Evolutionary conservation across 2,797 vertebrate species (phyloP).

Genomic region (Phataginus tetradactyla): DNA sequence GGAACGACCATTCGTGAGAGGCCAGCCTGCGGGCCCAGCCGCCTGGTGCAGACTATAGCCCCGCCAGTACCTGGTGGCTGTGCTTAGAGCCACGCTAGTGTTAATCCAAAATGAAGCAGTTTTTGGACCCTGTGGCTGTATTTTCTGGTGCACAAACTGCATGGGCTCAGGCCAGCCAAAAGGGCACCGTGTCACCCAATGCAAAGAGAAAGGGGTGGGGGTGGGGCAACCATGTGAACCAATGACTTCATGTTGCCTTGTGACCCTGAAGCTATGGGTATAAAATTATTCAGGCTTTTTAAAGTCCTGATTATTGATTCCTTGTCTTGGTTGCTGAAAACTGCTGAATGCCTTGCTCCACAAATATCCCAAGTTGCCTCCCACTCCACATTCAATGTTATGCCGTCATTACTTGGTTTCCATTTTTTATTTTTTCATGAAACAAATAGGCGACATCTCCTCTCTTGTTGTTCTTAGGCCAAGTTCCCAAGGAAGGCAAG

Average conservation of each 20-base stretch:
- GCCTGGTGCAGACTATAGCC: neutral
- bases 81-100: neutral
- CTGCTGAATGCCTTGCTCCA: neutral
- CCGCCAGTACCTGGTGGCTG: neutral
- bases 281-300: neutral
- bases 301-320: neutral
- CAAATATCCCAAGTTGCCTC: neutral
- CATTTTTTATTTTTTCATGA: neutral
- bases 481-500: conserved; percentile 35
- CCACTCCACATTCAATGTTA: neutral
- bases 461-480: neutral
- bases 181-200: neutral
- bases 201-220: neutral
- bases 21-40: neutral
- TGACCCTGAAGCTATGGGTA: neutral
- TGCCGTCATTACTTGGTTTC: neutral
- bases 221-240: neutral
- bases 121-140: neutral
- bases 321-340: neutral
- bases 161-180: neutral
- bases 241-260: neutral
- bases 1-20: neutral
- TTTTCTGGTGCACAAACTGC: neutral
- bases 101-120: neutral
- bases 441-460: neutral